Evolutionary conservation across 2,888 invertebrate species (phyloP), one percentile per base, ranked within the genome.

Genomic region (Troilus luridus): DNA sequence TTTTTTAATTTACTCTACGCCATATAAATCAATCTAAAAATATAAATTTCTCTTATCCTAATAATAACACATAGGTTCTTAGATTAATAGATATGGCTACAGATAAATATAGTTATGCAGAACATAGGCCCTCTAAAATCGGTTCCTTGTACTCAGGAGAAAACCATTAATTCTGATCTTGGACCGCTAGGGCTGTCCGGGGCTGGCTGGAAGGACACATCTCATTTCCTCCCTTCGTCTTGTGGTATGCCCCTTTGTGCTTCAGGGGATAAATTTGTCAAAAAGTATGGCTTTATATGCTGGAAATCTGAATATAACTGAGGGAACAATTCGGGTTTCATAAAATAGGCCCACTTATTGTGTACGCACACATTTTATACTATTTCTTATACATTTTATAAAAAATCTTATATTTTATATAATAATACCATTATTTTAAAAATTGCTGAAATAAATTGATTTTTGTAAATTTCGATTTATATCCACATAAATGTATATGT

Each of bases 151-250:
- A 17, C 27, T 77, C 27, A 41, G 27, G 72, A 77, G 72, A 77
- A 41, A 41, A 17, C 72, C 72, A 77, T 77, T 77, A 77, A 77
- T 77, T 77, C 72, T 77, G 72, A 77, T 77, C 27, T 77, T 77
- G 14, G 27, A 72, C 24, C 72, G 24, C 72, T 14, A 12, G 64
- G n/a, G 9, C 64, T 67, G 64, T n/a, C 64, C 64, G n/a, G 14
- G 67, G 7, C 41, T 77, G 27, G 41, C 8, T 77, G 72, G 72
- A 77, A 77, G 72, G 72, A 77, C 72, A 77, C 72, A 77, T 77
- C 72, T 77, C 72, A 77, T 77, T 77, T 77, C 72, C 72, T 41
- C 27, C 41, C 27, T 77, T 17, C 72, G 72, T 77, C 27, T 41
- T 77, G 27, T 77, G 72, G 72, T 27, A 27, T 27, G 41, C 17